A percentile compares a stretch with the other conserved stretches of the same genome.
Evolutionary conservation across 2,888 invertebrate genomes (phyloP).

Genomic region (Cryptophagus acutangulus): DNA sequence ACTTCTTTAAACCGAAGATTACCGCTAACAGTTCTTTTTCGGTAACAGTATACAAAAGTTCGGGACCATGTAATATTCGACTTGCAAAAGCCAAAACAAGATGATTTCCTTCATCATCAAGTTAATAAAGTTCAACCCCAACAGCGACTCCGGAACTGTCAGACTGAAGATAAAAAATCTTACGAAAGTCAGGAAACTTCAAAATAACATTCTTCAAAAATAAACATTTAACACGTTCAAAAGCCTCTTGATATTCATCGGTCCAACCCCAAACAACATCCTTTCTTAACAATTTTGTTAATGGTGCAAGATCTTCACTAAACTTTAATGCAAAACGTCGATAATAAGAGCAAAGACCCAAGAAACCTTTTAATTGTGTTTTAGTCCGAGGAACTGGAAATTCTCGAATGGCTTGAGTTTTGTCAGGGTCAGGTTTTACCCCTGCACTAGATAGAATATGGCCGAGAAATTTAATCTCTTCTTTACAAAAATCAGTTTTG

Average conservation of each 20-base stretch:
- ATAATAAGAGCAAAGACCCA: conserved; percentile 15
- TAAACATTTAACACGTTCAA: conserved; percentile 10
- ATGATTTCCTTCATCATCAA: conserved; percentile 11
- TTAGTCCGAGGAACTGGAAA: conserved; percentile 13
- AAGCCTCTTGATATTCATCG: conserved; percentile 7
- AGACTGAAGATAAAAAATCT: conserved; percentile 9
- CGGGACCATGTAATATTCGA: conserved; percentile 12
- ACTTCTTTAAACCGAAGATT: conserved; percentile 17
- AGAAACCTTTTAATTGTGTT: conserved; percentile 13
- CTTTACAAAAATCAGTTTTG: conserved; percentile 23
- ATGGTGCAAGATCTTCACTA: conserved; percentile 12
- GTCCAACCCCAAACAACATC: conserved; percentile 13
- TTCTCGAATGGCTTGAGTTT: conserved; percentile 13
- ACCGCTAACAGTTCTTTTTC: conserved; percentile 22
- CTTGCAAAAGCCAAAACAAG: conserved; percentile 19
- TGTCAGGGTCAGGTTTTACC: conserved; percentile 21
- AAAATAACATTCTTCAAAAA: conserved; percentile 14
- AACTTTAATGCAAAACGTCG: conserved; percentile 12
- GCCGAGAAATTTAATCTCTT: conserved; percentile 19
- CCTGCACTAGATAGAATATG: conserved; percentile 20
- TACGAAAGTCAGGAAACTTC: conserved; percentile 11
- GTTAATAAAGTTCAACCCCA: conserved; percentile 15
- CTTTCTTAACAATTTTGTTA: conserved; percentile 15
- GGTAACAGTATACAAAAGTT: conserved; percentile 20
- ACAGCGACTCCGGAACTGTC: conserved; percentile 14